phyloP scores from a whole-genome alignment of 2,888 invertebrate species.

The Aspidapion aeneum region DNA sequence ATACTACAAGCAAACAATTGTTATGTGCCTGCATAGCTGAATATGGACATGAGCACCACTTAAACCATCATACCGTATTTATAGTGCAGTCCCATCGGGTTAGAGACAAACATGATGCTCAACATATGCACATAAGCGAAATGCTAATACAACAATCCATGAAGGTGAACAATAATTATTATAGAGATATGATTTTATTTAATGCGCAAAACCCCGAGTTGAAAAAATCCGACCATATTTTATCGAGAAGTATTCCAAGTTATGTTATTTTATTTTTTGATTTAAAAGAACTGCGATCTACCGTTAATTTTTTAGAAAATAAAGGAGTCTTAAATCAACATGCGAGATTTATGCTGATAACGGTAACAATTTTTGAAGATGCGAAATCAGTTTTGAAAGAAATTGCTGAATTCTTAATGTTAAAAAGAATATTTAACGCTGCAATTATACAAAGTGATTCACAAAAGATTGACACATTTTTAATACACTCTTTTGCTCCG shows the following conservation, averaged over 20 bases:
- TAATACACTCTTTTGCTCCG: neutral
- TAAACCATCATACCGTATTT: neutral
- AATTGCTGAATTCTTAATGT: neutral
- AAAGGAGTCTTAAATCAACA: neutral
- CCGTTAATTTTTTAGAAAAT: neutral
- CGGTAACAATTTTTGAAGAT: too few relatives aligned
- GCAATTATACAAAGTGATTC: neutral
- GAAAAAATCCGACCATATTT: neutral
- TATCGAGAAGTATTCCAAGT: neutral
- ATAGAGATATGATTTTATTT: neutral
- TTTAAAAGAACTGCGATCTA: neutral
- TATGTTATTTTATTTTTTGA: neutral
- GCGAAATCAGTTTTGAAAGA: too few relatives aligned
- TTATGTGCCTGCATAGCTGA: neutral
- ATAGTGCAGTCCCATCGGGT: neutral
- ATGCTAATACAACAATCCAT: neutral
- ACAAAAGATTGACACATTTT: neutral
- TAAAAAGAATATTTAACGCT: neutral
- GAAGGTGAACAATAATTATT: neutral
- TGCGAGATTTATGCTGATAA: neutral
- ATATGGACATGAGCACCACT: neutral
- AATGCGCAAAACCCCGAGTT: neutral
- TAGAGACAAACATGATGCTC: neutral
- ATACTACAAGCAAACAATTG: neutral
- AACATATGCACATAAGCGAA: neutral